A percentile compares a stretch with the other conserved stretches of the same genome.
phyloP scores from a whole-genome alignment of 2,888 invertebrate genomes.

The Pharmacophagus antenor region DNA sequence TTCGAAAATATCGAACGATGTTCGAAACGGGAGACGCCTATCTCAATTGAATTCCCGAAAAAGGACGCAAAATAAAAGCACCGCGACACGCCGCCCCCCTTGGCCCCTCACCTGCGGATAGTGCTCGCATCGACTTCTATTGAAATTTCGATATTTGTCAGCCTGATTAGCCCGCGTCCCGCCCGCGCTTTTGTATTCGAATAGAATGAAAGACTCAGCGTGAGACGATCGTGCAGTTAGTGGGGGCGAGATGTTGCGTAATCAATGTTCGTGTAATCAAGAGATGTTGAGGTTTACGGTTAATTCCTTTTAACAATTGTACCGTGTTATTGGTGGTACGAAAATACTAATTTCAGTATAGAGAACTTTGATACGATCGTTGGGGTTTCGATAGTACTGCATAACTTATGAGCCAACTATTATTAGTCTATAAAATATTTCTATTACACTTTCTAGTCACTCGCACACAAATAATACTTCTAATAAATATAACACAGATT shows the following conservation, averaged over 20 bases:
- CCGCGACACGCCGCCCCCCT: conserved; percentile 44
- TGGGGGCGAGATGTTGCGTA: conserved; percentile 40
- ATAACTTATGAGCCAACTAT: background rate
- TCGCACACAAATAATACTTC: too few species aligned
- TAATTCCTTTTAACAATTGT: conserved; percentile 30
- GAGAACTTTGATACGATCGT: background rate
- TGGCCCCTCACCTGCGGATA: conserved; percentile 62
- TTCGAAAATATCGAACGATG: conserved; percentile 67
- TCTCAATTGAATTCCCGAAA: conserved; percentile 78
- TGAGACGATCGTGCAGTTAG: conserved; percentile 55
- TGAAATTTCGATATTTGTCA: conserved; percentile 75
- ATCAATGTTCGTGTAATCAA: conserved; percentile 31
- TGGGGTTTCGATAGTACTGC: background rate
- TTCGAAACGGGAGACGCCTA: conserved; percentile 69
- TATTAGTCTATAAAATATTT: background rate
- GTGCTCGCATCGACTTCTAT: conserved; percentile 58
- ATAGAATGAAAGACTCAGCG: conserved; percentile 65
- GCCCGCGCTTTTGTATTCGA: conserved; percentile 52
- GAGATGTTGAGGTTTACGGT: conserved; percentile 35
- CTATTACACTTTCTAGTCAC: too few species aligned
- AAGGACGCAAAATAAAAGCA: conserved; percentile 71
- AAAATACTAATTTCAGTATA: conserved; percentile 5
- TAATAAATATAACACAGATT: too few species aligned
- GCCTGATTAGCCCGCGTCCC: conserved; percentile 73
- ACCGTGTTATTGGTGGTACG: conserved; percentile 6